A percentile compares a stretch with the other conserved stretches of the same genome.
Evolutionary conservation across 2,797 vertebrate species (phyloP).

Genomic region (Micropoecilia bifurca): DNA sequence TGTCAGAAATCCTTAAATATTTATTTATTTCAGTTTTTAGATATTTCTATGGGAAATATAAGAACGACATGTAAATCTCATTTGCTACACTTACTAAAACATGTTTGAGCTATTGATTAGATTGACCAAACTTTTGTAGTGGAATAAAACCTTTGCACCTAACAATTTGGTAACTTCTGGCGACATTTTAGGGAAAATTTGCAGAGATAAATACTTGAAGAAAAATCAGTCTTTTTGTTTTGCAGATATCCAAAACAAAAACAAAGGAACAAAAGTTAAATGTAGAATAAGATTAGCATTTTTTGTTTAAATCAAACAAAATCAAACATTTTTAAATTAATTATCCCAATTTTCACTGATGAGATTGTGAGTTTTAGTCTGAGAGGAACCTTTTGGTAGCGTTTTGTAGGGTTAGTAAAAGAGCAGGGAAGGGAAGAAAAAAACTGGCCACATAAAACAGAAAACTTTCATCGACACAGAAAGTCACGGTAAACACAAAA

Average conservation of each 20-base stretch:
- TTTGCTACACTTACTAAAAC: neutral
- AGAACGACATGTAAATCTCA: neutral
- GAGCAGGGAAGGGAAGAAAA: neutral
- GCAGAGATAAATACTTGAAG: neutral
- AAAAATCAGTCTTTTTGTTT: neutral
- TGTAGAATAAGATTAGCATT: neutral
- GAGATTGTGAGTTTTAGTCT: neutral
- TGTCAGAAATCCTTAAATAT: neutral
- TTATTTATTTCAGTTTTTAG: neutral
- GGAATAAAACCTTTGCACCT: neutral
- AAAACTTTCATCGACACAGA: neutral
- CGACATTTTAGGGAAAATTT: neutral
- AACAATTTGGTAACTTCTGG: neutral
- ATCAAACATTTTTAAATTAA: neutral
- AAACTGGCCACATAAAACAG: conserved; percentile 8
- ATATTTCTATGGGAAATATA: neutral
- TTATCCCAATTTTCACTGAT: conserved; percentile 21
- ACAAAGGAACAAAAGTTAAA: neutral
- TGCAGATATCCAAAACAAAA: neutral
- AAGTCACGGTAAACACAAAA: conserved; percentile 31
- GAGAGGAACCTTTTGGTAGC: neutral
- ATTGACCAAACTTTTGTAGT: neutral
- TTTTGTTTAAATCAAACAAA: neutral
- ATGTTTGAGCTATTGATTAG: neutral
- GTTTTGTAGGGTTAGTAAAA: neutral